Percentiles rank a stretch among this genome's conserved stretches.
Evolutionary conservation across 2,113 vertebrate genomes (phyloP).

Genomic region (Picathartes gymnocephalus): DNA sequence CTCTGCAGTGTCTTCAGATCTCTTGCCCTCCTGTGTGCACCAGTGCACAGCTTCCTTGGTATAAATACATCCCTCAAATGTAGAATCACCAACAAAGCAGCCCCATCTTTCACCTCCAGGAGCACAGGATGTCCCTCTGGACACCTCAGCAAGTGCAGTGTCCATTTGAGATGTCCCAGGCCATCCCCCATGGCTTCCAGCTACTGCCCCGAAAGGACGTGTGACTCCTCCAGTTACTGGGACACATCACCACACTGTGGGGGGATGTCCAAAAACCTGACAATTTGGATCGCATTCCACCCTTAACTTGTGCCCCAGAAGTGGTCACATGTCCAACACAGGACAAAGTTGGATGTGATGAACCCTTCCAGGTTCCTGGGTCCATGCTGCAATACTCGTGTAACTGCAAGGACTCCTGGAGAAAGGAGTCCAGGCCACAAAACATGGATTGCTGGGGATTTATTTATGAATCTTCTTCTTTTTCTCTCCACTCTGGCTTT

Average conservation of each 20-base stretch:
- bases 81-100: not conserved
- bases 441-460: not conserved
- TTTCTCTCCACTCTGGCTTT: not conserved
- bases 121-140: not conserved
- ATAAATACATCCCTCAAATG: not conserved
- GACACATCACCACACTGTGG: not conserved
- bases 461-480: not conserved
- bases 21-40: not conserved
- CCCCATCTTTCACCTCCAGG: not conserved
- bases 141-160: not conserved
- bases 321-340: not conserved
- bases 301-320: not conserved
- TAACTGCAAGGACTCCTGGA: not conserved
- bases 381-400: not conserved
- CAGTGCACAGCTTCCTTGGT: not conserved
- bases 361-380: not conserved
- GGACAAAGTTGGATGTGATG: not conserved
- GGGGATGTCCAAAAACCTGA: not conserved
- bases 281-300: not conserved
- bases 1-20: not conserved
- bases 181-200: not conserved
- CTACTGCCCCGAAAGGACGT: not conserved
- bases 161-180: not conserved
- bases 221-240: rapidly evolving
- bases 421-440: not conserved